Percentiles rank a stretch among this genome's conserved stretches.
phyloP scores from a whole-genome alignment of 2,113 vertebrate genomes.

The Onychostruthus taczanowskii region DNA sequence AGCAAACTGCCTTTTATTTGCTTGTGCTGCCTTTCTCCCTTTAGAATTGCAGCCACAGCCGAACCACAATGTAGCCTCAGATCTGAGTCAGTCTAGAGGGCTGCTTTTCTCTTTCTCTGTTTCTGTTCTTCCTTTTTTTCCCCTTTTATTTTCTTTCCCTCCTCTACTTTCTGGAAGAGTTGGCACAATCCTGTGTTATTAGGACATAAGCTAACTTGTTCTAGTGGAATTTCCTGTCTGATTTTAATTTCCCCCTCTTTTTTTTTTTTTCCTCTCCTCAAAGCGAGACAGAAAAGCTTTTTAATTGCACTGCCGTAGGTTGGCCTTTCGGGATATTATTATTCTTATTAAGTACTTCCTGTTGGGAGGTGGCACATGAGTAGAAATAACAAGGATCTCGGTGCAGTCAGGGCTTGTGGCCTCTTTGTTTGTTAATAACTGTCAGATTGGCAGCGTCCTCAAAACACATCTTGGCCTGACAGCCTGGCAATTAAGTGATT shows the following conservation, averaged over 20 bases:
- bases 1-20: constrained; percentile 29
- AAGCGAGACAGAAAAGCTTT: constrained; percentile 81
- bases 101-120: neutral
- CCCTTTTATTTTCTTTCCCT: neutral
- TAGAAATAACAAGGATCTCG: constrained; percentile 59
- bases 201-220: constrained; percentile 83
- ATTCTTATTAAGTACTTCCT: constrained; percentile 91
- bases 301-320: constrained; percentile 82
- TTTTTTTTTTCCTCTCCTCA: constrained; percentile 3
- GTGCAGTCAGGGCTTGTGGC: constrained; percentile 39
- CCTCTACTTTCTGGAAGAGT: constrained; percentile 67
- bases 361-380: constrained; percentile 76
- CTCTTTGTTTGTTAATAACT: constrained; percentile 57
- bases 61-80: constrained; percentile 18
- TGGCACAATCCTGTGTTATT: constrained; percentile 86
- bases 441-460: constrained; percentile 49
- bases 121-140: neutral
- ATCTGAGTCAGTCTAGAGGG: constrained; percentile 41
- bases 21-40: constrained; percentile 47
- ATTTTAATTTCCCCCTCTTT: constrained; percentile 75
- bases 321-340: constrained; percentile 86
- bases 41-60: constrained; percentile 2
- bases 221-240: constrained; percentile 93
- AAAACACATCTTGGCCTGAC: constrained; percentile 20
- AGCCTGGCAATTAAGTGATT: constrained; percentile 34